A percentile compares a stretch with the other conserved stretches of the same genome.
These are phyloP conservation scores for Acanthochromis polyacanthus DNA, from an alignment of 2,113 vertebrate species.

Conservation along the genomic window DNA sequence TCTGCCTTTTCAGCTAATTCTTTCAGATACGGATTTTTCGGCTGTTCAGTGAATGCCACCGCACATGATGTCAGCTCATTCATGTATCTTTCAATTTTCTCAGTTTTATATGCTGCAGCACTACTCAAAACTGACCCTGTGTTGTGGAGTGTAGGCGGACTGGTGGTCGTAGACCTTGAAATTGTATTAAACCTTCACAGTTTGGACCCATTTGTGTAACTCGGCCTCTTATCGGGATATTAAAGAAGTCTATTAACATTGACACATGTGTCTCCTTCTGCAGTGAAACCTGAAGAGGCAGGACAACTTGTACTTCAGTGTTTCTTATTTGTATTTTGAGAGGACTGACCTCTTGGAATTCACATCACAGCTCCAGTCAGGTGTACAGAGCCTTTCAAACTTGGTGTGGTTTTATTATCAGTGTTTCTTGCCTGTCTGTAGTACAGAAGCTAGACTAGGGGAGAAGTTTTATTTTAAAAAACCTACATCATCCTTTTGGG, in stretches of 20 bases:
- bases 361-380: background rate
- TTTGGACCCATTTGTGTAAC: background rate
- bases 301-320: background rate
- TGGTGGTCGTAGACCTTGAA: background rate
- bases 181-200: background rate
- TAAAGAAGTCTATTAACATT: background rate
- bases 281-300: background rate
- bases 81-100: background rate
- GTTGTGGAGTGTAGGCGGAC: background rate
- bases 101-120: background rate
- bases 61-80: background rate
- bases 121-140: background rate
- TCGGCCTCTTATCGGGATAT: background rate
- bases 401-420: background rate
- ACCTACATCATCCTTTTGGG: too few species aligned
- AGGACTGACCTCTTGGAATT: background rate
- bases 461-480: background rate
- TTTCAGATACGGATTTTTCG: background rate
- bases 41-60: background rate
- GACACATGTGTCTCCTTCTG: background rate
- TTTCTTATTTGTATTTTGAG: background rate
- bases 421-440: background rate
- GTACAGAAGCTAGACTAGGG: background rate
- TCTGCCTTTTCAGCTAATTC: background rate
- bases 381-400: background rate